Conservation (phyloP, 2,888 invertebrate genomes). For the Sesia apiformis region DNA sequence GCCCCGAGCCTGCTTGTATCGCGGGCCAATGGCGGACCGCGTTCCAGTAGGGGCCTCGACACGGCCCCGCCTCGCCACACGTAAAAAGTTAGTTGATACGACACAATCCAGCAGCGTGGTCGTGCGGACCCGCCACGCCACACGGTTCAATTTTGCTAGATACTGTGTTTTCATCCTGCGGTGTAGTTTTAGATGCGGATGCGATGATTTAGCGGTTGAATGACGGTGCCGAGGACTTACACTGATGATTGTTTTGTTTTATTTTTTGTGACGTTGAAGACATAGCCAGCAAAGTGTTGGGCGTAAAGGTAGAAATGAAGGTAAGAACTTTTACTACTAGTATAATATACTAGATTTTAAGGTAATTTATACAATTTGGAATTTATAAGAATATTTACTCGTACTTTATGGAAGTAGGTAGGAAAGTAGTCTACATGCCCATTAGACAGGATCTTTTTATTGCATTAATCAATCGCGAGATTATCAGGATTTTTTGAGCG, state of each 20-base stretch:
- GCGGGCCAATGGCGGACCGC: conserved; percentile 26
- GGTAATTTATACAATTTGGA: too few species aligned
- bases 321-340: conserved; percentile 21
- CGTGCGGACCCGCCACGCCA: conserved; percentile 14
- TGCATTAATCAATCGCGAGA: too few species aligned
- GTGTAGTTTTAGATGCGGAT: conserved; percentile 9
- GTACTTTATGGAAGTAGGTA: too few species aligned
- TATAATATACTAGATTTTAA: too few species aligned
- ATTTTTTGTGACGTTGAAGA: conserved; percentile 30
- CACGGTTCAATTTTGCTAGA: too few species aligned
- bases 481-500: too few species aligned
- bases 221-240: conserved; percentile 15
- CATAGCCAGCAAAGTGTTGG: conserved; percentile 46
- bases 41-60: conserved; percentile 11
- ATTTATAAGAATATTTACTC: too few species aligned
- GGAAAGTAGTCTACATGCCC: too few species aligned
- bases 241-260: conserved; percentile 29
- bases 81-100: conserved; percentile 34
- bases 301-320: conserved; percentile 60
- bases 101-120: conserved; percentile 32
- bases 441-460: too few species aligned
- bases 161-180: conserved; percentile 1
- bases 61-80: conserved; percentile 26
- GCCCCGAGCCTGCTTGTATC: conserved; percentile 14
- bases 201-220: conserved; percentile 28